Evolutionary conservation across 64 coral and sea anemone species (phyloP).

Genomic region (Montipora foliosa): DNA sequence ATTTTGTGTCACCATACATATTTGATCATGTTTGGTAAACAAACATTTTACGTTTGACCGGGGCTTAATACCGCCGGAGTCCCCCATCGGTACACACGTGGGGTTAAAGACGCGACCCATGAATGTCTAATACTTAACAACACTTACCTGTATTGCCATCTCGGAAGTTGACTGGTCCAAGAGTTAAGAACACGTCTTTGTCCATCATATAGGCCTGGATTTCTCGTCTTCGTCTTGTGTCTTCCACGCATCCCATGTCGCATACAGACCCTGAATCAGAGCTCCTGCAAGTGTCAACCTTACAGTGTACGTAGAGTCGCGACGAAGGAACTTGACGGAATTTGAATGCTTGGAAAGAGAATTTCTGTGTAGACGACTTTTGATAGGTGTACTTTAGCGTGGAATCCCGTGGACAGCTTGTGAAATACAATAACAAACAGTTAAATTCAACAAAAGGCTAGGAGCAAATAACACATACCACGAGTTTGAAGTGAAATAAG

Average conservation of each 20-base stretch:
- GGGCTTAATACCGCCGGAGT: too few species aligned
- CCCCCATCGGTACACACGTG: not conserved
- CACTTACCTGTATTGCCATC: not conserved
- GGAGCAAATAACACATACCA: too few species aligned
- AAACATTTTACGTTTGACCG: too few species aligned
- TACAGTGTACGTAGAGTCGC: constrained; percentile 24
- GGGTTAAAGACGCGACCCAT: not conserved
- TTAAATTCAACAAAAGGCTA: too few species aligned
- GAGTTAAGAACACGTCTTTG: constrained; percentile 22
- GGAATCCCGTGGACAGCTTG: constrained; percentile 50
- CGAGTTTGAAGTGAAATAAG: too few species aligned
- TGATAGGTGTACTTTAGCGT: constrained; percentile 66
- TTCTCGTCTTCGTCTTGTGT: constrained; percentile 6
- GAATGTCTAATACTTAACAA: not conserved
- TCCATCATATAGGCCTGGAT: constrained; percentile 7
- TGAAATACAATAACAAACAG: not conserved
- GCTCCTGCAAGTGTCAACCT: not conserved
- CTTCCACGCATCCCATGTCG: not conserved
- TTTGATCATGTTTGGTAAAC: too few species aligned
- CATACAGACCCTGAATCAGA: constrained; percentile 17
- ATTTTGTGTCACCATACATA: too few species aligned
- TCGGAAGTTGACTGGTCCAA: not conserved
- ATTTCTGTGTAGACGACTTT: constrained; percentile 61
- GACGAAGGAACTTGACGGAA: not conserved
- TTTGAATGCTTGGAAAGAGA: constrained; percentile 53